Conservation (phyloP, 2,888 invertebrate genomes). For the Hypercompe scribonia region DNA sequence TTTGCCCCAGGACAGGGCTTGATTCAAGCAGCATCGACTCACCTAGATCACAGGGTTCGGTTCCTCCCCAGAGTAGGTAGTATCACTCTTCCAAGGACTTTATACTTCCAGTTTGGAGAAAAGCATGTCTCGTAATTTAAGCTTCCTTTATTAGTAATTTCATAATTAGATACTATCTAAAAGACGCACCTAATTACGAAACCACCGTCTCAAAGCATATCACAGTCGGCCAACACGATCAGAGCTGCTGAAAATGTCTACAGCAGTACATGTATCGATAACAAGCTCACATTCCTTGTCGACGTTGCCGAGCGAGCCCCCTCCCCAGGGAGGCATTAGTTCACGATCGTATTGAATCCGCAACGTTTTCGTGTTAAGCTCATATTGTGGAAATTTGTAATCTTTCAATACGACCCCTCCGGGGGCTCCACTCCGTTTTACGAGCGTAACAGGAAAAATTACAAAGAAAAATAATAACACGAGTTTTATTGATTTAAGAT, state of each 20-base stretch:
- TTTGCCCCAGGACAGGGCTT: too few species aligned
- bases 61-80: too few species aligned
- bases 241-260: neutral
- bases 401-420: constrained; percentile 37
- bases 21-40: too few species aligned
- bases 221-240: neutral
- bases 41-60: too few species aligned
- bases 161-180: neutral
- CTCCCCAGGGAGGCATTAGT: constrained; percentile 21
- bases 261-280: neutral
- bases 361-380: constrained; percentile 22
- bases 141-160: too few species aligned
- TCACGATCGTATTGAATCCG: constrained; percentile 22
- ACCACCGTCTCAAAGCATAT: neutral
- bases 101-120: too few species aligned
- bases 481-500: constrained; percentile 1
- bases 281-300: neutral
- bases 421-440: constrained; percentile 19
- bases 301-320: neutral
- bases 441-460: constrained; percentile 7
- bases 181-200: neutral
- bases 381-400: constrained; percentile 47
- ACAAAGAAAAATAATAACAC: constrained; percentile 9
- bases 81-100: too few species aligned
- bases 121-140: too few species aligned